A percentile compares a stretch with the other conserved stretches of the same genome.
phyloP scores from a whole-genome alignment of 2,113 vertebrate species.

The Gnathonemus echidnorhynchus region DNA sequence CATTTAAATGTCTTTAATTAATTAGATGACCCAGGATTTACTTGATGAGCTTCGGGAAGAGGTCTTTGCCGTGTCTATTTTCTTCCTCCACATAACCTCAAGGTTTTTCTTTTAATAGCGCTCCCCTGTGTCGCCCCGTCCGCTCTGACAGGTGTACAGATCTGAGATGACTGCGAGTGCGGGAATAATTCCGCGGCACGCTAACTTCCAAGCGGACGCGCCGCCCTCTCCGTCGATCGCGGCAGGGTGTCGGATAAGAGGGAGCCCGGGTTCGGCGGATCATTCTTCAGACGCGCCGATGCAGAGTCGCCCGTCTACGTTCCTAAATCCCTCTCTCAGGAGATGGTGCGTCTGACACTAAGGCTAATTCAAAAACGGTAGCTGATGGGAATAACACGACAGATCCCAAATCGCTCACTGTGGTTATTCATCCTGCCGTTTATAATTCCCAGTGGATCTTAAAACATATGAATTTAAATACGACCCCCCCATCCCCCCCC shows the following conservation, averaged over 20 bases:
- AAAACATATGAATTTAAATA: neutral
- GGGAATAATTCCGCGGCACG: neutral
- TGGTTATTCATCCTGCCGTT: neutral
- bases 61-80: neutral
- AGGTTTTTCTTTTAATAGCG: neutral
- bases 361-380: neutral
- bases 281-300: neutral
- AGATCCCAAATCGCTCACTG: neutral
- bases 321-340: neutral
- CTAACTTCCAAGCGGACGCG: neutral
- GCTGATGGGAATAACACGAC: neutral
- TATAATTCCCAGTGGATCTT: neutral
- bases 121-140: neutral
- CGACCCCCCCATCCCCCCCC: neutral
- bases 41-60: neutral
- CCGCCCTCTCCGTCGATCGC: neutral
- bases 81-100: neutral
- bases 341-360: neutral
- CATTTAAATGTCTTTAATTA: neutral
- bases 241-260: neutral
- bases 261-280: neutral
- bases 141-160: constrained; percentile 8
- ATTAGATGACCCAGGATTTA: neutral
- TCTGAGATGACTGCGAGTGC: neutral
- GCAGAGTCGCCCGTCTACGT: neutral